phyloP scores from a whole-genome alignment of 2,797 vertebrate species.

The Mionectes olivaceus region DNA sequence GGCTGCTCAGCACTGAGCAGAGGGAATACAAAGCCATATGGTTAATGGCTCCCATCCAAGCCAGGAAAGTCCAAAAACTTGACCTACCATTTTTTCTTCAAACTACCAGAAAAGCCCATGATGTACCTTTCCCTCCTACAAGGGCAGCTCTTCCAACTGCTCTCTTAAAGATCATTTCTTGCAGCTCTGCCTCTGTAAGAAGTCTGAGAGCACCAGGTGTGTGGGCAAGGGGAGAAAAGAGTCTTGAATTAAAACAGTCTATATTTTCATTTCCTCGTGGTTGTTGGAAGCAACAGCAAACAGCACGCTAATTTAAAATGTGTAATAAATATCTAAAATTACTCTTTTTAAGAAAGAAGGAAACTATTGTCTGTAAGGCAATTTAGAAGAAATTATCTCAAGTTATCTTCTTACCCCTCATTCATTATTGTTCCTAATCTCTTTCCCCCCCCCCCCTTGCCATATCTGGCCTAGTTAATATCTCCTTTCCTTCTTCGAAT shows the following conservation, averaged over 20 bases:
- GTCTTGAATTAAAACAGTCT: neutral
- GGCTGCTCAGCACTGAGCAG: neutral
- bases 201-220: constrained; percentile 13
- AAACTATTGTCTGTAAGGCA: neutral
- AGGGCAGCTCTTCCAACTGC: neutral
- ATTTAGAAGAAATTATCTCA: neutral
- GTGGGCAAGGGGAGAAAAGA: neutral
- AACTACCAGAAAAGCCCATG: neutral
- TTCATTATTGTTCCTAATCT: neutral
- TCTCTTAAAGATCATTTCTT: neutral
- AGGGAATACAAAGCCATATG: constrained; percentile 60
- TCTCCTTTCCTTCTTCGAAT: neutral
- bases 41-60: constrained; percentile 24
- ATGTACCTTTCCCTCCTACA: neutral
- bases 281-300: constrained; percentile 14
- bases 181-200: neutral
- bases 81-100: constrained; percentile 26
- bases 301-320: neutral
- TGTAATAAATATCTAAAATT: neutral
- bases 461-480: neutral
- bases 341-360: neutral
- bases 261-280: constrained; percentile 31
- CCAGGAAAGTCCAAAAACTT: constrained; percentile 34
- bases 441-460: neutral
- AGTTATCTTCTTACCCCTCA: neutral